A percentile compares a stretch with the other conserved stretches of the same genome.
Evolutionary conservation across 2,113 vertebrate genomes (phyloP).

Genomic region (Gymnarchus niloticus): DNA sequence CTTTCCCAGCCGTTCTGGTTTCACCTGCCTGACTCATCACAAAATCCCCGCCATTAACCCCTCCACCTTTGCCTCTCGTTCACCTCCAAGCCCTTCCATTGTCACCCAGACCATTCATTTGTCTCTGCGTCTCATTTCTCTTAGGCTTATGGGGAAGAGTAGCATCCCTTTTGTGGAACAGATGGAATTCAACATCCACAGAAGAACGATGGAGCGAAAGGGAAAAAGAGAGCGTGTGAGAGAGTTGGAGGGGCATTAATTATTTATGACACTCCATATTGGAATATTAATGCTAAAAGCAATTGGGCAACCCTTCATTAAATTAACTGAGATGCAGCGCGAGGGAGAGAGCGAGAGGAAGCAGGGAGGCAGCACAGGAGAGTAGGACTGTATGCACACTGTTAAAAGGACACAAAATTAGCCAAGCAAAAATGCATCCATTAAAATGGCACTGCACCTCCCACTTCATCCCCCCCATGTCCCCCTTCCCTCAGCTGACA

Average conservation of each 20-base stretch:
- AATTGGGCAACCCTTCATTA: slow-evolving; percentile 65
- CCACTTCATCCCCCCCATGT: slow-evolving; percentile 38
- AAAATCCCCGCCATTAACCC: background rate
- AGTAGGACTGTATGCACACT: slow-evolving; percentile 45
- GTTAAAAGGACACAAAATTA: slow-evolving; percentile 72
- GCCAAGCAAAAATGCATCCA: slow-evolving; percentile 71
- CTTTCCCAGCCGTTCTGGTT: background rate
- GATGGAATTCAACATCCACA: slow-evolving; percentile 67
- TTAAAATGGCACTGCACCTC: slow-evolving; percentile 55
- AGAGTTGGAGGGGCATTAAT: slow-evolving; percentile 61
- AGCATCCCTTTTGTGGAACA: slow-evolving; percentile 49
- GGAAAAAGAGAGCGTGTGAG: slow-evolving; percentile 35
- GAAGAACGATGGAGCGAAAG: slow-evolving; percentile 42
- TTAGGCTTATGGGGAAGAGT: slow-evolving; percentile 45
- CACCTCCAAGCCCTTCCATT: background rate
- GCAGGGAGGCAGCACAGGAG: slow-evolving; percentile 16
- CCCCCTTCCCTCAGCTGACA: slow-evolving; percentile 34
- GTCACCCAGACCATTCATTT: slow-evolving; percentile 35
- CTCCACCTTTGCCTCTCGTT: background rate
- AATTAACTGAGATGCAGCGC: slow-evolving; percentile 62
- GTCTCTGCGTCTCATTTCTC: slow-evolving; percentile 38
- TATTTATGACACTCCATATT: slow-evolving; percentile 71
- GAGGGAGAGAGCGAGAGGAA: slow-evolving; percentile 34
- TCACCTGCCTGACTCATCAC: background rate
- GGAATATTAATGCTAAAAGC: slow-evolving; percentile 90